These are phyloP conservation scores for Thalassoma bifasciatum DNA, from an alignment of 2,113 vertebrate species.

Conservation along the genomic window DNA sequence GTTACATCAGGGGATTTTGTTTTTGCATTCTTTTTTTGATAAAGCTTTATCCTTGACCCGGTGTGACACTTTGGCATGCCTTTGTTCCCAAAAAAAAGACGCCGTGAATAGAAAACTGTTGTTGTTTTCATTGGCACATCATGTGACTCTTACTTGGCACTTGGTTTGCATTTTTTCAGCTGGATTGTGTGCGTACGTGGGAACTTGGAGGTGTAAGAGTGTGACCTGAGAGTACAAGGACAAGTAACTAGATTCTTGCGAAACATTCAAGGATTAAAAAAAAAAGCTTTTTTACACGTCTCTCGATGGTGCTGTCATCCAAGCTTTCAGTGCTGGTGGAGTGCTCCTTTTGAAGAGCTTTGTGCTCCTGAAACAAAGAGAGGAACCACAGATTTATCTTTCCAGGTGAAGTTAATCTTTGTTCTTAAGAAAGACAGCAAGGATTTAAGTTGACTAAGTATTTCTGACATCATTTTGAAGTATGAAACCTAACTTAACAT, in stretches of 20 bases:
- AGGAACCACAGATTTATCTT: no score
- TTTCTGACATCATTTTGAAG: no score
- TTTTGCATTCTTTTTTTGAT: neutral
- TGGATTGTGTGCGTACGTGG: no score
- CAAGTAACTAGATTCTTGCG: neutral
- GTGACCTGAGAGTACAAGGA: no score
- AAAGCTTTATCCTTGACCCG: no score
- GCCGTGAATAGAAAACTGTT: neutral
- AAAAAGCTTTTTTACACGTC: slow-evolving; percentile 46
- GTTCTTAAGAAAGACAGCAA: no score
- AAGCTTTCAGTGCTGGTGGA: slow-evolving; percentile 63
- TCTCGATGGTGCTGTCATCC: slow-evolving; percentile 46
- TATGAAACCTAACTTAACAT: no score
- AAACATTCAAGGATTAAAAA: neutral
- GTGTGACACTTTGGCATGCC: neutral
- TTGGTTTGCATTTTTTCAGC: slow-evolving; percentile 1
- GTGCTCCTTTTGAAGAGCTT: neutral
- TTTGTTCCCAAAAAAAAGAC: no score
- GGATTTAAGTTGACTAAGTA: no score
- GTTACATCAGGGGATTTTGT: neutral
- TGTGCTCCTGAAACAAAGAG: slow-evolving; percentile 33
- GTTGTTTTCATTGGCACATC: neutral
- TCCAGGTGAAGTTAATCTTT: no score
- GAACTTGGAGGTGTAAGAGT: no score
- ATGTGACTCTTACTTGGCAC: neutral